phyloP scores from a whole-genome alignment of 2,797 vertebrate species.

The Chaetophractus vellerosus region DNA sequence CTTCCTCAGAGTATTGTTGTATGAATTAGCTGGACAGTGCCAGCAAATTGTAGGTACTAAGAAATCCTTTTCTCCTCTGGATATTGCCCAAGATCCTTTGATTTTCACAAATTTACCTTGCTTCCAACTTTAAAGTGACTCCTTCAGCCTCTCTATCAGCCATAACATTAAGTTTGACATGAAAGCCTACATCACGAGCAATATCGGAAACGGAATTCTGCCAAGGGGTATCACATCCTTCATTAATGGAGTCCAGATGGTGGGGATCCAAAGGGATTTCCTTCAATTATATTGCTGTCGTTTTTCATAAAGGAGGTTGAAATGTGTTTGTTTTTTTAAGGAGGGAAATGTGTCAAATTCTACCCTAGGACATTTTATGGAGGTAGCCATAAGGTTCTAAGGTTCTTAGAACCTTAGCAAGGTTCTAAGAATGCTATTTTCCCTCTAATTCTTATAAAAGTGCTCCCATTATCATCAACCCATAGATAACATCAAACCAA shows the following conservation, averaged over 20 bases:
- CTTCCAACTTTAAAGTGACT: constrained; percentile 54
- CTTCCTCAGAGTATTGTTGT: not conserved
- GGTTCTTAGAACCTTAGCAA: constrained; percentile 29
- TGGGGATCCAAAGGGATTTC: constrained; percentile 62
- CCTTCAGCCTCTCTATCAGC: not conserved
- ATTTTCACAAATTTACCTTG: not conserved
- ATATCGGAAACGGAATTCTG: constrained; percentile 18
- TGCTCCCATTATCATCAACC: not conserved
- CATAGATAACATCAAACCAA: not conserved
- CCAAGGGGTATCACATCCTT: constrained; percentile 38
- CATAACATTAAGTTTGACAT: constrained; percentile 26
- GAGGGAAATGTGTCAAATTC: not conserved
- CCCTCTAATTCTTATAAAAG: constrained; percentile 37
- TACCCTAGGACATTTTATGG: not conserved
- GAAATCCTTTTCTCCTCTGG: constrained; percentile 1
- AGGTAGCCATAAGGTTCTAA: not conserved
- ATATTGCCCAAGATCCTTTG: not conserved
- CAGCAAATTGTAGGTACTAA: not conserved
- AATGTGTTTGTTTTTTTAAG: constrained; percentile 66
- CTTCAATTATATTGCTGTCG: constrained; percentile 52
- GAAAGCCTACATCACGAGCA: constrained; percentile 31
- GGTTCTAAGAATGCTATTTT: not conserved
- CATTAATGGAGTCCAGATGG: constrained; percentile 68
- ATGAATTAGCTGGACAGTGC: not conserved
- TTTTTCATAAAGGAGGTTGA: constrained; percentile 65